A percentile compares a stretch with the other conserved stretches of the same genome.
phyloP scores from a whole-genome alignment of 2,888 invertebrate genomes.

The Euplexia lucipara region DNA sequence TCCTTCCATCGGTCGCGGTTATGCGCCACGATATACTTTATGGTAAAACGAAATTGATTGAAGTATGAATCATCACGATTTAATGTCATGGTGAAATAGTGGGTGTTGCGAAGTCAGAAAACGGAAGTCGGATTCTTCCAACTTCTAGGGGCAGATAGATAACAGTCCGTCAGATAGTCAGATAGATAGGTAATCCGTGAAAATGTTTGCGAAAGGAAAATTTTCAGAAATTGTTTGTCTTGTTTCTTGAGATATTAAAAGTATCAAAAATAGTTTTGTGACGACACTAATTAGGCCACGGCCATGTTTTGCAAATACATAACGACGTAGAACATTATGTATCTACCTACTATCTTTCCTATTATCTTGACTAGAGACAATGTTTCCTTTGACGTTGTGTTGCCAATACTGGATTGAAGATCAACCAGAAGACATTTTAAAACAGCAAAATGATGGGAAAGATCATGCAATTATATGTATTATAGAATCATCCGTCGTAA shows the following conservation, averaged over 20 bases:
- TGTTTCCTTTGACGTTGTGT: neutral
- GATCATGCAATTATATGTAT: neutral
- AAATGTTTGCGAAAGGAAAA: conserved; percentile 10
- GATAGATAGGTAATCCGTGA: no score
- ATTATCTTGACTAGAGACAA: conserved; percentile 1
- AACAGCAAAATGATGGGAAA: neutral
- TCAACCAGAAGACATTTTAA: neutral
- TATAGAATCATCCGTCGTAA: neutral
- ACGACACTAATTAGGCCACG: conserved; percentile 43
- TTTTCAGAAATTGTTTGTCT: conserved; percentile 17
- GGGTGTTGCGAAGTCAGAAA: no score
- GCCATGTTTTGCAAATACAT: conserved; percentile 28
- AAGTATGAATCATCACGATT: no score
- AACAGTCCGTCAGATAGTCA: no score
- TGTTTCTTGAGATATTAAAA: conserved; percentile 15
- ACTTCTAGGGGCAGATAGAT: no score
- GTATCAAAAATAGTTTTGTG: conserved; percentile 44
- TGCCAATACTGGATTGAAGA: neutral
- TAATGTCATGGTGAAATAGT: no score
- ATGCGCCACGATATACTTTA: no score
- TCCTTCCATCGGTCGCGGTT: no score
- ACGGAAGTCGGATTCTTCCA: no score
- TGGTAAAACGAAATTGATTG: no score
- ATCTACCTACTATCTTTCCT: neutral
- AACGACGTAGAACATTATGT: conserved; percentile 4